Evolutionary conservation across 35 echinoderm and acorn worm genomes (phyloP).

Genomic region (Hemicentrotus pulcherrimus): DNA sequence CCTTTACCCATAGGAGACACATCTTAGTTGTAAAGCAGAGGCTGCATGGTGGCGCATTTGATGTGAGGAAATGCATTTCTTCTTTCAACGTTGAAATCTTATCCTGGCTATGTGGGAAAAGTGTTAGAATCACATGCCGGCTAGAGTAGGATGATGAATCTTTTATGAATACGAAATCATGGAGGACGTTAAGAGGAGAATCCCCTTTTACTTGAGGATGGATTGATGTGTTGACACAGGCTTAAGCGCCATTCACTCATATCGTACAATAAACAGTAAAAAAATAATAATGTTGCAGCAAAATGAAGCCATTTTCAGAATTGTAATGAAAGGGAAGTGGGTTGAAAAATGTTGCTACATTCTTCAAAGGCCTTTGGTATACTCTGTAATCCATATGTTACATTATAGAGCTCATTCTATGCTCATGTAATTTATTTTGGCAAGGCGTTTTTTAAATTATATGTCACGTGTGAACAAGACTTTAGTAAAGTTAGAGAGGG

Average conservation of each 20-base stretch:
- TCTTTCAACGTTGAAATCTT: neutral
- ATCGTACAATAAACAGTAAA: too few relatives aligned
- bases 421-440: neutral
- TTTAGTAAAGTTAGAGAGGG: neutral
- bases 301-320: too few relatives aligned
- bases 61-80: neutral
- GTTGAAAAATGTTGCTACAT: neutral
- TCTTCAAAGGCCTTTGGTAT: neutral
- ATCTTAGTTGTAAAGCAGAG: neutral
- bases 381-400: neutral
- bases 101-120: neutral
- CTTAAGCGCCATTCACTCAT: neutral
- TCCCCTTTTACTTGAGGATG: neutral
- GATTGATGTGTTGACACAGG: neutral
- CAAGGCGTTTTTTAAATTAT: neutral
- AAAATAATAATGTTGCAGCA: too few relatives aligned
- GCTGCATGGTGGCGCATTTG: neutral
- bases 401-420: neutral
- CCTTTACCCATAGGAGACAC: neutral
- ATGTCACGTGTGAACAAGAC: neutral
- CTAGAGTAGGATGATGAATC: conserved; percentile 2
- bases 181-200: neutral
- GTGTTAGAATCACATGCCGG: neutral
- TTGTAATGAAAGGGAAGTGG: too few relatives aligned
- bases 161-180: neutral